Evolutionary conservation across 2,888 invertebrate species (phyloP).

Genomic region (Tuta absoluta): DNA sequence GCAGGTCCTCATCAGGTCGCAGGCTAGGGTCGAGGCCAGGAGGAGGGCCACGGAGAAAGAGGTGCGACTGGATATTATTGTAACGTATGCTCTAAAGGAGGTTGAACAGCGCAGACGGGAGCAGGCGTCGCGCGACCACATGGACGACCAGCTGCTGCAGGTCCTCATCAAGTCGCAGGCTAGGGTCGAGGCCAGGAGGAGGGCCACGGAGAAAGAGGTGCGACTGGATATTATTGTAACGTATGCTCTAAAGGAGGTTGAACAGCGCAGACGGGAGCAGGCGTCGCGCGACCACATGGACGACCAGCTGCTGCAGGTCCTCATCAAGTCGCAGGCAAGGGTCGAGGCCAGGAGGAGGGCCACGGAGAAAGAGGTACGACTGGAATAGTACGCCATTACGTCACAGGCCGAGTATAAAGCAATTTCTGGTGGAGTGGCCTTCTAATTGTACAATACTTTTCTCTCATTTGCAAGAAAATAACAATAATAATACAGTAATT

Average conservation of each 20-base stretch:
- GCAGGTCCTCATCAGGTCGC: slow-evolving; percentile 51
- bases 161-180: slow-evolving; percentile 54
- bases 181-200: slow-evolving; percentile 52
- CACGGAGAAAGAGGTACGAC: slow-evolving; percentile 40
- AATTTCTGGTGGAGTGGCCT: no score
- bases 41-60: slow-evolving; percentile 60
- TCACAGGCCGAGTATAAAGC: no score
- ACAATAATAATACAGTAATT: no score
- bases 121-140: slow-evolving; percentile 48
- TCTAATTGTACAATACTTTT: no score
- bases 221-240: no score
- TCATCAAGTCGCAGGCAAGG: slow-evolving; percentile 49
- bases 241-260: slow-evolving; percentile 48
- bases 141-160: slow-evolving; percentile 59
- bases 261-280: slow-evolving; percentile 46
- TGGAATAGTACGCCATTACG: no score
- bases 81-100: slow-evolving; percentile 52
- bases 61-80: no score
- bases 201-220: slow-evolving; percentile 46
- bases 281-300: slow-evolving; percentile 56
- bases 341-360: slow-evolving; percentile 47
- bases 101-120: slow-evolving; percentile 44
- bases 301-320: slow-evolving; percentile 57
- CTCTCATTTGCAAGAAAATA: no score
- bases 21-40: slow-evolving; percentile 49